phyloP scores from a whole-genome alignment of 2,888 invertebrate genomes.

The Erebia palarica region DNA sequence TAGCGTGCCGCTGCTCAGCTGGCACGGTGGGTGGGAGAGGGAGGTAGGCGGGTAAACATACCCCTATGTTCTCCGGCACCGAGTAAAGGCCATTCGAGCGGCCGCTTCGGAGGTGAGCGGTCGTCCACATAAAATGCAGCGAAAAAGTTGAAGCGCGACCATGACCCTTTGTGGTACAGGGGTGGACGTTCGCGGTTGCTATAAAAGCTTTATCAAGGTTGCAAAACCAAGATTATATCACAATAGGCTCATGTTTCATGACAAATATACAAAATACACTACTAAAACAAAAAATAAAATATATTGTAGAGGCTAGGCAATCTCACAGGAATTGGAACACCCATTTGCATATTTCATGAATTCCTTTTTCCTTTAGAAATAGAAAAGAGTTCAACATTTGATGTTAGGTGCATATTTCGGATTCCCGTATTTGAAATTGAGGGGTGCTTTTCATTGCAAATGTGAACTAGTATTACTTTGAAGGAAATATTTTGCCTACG shows the following conservation, averaged over 20 bases:
- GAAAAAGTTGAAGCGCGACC: slow-evolving; percentile 59
- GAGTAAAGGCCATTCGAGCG: slow-evolving; percentile 69
- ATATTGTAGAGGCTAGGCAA: background rate
- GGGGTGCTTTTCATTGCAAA: slow-evolving; percentile 21
- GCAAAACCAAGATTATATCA: slow-evolving; percentile 46
- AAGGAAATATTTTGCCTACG: slow-evolving; percentile 30
- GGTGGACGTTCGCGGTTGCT: slow-evolving; percentile 63
- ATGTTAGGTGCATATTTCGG: slow-evolving; percentile 5
- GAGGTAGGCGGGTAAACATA: slow-evolving; percentile 73
- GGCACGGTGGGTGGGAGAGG: slow-evolving; percentile 58
- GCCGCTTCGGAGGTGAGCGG: slow-evolving; percentile 67
- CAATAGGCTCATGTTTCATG: no score
- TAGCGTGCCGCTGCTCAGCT: slow-evolving; percentile 81
- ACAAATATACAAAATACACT: no score
- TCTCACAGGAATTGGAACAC: background rate
- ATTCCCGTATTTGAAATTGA: slow-evolving; percentile 8
- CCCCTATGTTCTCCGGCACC: slow-evolving; percentile 53
- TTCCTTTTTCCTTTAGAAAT: slow-evolving; percentile 4
- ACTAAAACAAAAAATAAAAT: background rate
- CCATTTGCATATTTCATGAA: slow-evolving; percentile 8
- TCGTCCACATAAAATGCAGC: slow-evolving; percentile 57
- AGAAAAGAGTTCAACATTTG: background rate
- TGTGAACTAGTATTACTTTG: slow-evolving; percentile 27
- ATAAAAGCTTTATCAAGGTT: slow-evolving; percentile 69
- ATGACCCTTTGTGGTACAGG: slow-evolving; percentile 65